These are phyloP conservation scores for Helleia helle DNA, from an alignment of 2,888 invertebrate species.

Conservation along the genomic window DNA sequence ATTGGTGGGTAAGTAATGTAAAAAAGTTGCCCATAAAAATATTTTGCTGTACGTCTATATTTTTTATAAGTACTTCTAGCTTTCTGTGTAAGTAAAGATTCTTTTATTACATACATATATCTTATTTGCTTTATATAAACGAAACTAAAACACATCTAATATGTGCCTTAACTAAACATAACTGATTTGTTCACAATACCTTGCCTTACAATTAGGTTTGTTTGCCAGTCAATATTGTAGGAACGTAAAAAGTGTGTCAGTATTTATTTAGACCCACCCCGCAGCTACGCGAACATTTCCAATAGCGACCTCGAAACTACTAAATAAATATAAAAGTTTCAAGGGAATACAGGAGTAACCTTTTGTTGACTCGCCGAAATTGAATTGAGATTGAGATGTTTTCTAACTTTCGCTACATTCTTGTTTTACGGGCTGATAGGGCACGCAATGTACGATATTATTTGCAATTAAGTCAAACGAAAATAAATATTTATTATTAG, in stretches of 20 bases:
- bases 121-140: too few species aligned
- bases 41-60: too few species aligned
- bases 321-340: constrained; percentile 24
- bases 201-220: constrained; percentile 26
- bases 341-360: constrained; percentile 18
- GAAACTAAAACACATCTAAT: too few species aligned
- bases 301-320: constrained; percentile 25
- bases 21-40: too few species aligned
- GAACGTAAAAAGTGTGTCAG: neutral
- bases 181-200: too few species aligned
- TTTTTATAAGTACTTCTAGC: too few species aligned
- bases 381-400: constrained; percentile 16
- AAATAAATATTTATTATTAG: too few species aligned
- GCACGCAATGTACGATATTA: neutral
- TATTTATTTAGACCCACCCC: neutral
- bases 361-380: constrained; percentile 19
- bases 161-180: too few species aligned
- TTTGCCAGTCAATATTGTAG: neutral
- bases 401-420: constrained; percentile 18
- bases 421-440: constrained; percentile 7
- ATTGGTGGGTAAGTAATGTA: too few species aligned
- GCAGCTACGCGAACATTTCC: constrained; percentile 42
- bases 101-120: too few species aligned
- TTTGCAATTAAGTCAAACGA: neutral
- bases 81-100: too few species aligned